Evolutionary conservation across 2,797 vertebrate species (phyloP).

Genomic region (Leucoraja ocellata): DNA sequence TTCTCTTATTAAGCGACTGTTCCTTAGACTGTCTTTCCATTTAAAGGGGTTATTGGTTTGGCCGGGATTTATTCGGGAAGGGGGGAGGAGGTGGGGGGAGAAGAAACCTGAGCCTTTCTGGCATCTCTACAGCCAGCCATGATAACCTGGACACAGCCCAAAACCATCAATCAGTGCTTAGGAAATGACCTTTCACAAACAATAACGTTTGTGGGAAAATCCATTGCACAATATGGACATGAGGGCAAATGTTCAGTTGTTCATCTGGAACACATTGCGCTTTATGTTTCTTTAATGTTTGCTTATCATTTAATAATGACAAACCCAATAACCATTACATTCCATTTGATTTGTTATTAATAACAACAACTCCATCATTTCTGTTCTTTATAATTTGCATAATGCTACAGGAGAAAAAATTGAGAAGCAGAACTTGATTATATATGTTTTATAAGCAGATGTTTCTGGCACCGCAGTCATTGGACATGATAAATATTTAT

Average conservation of each 20-base stretch:
- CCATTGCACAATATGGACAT: not conserved
- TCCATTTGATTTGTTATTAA: not conserved
- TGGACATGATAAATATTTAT: not conserved
- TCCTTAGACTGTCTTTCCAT: not conserved
- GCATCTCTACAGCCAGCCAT: conserved; percentile 42
- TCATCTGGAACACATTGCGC: not conserved
- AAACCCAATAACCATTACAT: not conserved
- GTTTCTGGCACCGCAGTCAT: not conserved
- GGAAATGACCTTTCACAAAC: conserved; percentile 49
- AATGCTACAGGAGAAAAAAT: not conserved
- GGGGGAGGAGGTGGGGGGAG: not conserved
- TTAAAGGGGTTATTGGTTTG: not conserved
- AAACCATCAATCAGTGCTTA: conserved; percentile 44
- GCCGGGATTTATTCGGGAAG: not conserved
- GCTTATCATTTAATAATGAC: not conserved
- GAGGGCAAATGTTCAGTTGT: not conserved
- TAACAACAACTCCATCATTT: not conserved
- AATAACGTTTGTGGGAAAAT: conserved; percentile 44
- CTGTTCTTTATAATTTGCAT: not conserved
- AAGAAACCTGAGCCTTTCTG: conserved; percentile 38
- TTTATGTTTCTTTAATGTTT: not conserved
- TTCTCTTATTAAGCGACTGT: not conserved
- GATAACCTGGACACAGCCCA: conserved; percentile 46
- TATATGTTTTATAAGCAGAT: not conserved
- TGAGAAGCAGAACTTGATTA: not conserved